Evolutionary conservation across 1,140 invertebrate species (phyloP), one percentile per base, ranked within the genome.

Genomic region (Hyphantria cunea): DNA sequence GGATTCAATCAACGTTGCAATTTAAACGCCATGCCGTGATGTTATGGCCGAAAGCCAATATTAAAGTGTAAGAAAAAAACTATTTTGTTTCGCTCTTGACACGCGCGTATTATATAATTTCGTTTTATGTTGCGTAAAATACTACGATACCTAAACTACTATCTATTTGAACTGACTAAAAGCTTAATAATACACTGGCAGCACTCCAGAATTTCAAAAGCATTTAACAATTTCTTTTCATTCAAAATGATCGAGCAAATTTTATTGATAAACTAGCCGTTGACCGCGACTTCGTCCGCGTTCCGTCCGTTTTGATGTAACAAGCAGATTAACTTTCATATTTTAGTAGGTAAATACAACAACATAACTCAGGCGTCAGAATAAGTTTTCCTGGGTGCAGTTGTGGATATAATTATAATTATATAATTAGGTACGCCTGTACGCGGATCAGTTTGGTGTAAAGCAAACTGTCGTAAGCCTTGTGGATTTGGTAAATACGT

Each of bases 1-100:
- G 32, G 44, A 49, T 58, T 58, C 55, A 58, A 58, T 58, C 55
- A 58, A 58, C 55, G 45, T 58, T 58, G 55, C 55, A 58, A 58
- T 58, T 58, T 45, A 25, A 45, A 58, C 45, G 55, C 55, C 55
- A 49, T 33, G 11, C 17, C 48, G 37, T 33, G 55, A n/a, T 34
- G 44, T 48, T 39, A 37, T 44, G 55, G 55, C 55, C 32, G 11
- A 14, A 34, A n/a, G 55, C 55, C 55, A 58, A 58, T 48, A 58
- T 25, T 44, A 25, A 48, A 56, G 47, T 47, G 12, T 32, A 48
- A 45, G 47, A 58, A 58, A 56, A 41, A 48, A 58, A 37, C 55
- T 48, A 58, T 58, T 58, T 58, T 58, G 55, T 58, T 58, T 58
- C 48, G 44, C 55, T 42, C 33, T 12, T 47, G 45, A 11, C 14